Conservation (phyloP, 2,113 vertebrate species). For the Pogonocichla stellata region DNA sequence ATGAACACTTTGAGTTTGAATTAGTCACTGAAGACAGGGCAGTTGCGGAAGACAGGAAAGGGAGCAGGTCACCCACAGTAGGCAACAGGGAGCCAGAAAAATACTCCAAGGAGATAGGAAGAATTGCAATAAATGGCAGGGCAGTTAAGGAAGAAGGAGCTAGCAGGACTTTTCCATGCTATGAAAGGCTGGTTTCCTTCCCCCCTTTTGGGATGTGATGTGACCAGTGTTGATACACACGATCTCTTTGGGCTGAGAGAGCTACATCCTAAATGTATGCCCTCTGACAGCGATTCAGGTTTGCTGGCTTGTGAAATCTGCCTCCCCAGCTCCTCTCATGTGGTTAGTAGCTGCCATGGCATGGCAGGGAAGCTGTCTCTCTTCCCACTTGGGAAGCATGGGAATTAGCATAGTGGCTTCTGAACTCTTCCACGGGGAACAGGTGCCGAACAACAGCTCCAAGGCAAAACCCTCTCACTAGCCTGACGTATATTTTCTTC, state of each 20-base stretch:
- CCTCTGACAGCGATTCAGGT: neutral
- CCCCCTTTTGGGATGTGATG: neutral
- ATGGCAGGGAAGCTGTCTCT: neutral
- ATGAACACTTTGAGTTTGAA: neutral
- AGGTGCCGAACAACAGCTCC: neutral
- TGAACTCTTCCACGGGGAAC: neutral
- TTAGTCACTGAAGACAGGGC: neutral
- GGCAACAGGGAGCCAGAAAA: neutral
- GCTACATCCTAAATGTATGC: neutral
- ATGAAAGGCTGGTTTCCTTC: neutral
- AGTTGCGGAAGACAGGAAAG: neutral
- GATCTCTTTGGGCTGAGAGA: neutral
- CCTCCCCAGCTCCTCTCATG: neutral
- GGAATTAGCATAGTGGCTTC: neutral
- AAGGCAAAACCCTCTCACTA: neutral
- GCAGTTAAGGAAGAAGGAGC: neutral
- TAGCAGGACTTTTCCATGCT: neutral
- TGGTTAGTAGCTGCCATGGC: neutral
- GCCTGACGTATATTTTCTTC: neutral
- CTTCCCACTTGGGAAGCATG: neutral
- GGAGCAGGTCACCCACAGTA: neutral
- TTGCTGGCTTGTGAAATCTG: neutral
- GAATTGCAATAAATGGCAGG: neutral
- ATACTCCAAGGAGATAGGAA: neutral
- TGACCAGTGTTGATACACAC: accelerated